These are phyloP conservation scores for Cephus runcator DNA, from an alignment of 2,888 invertebrate species.

Conservation along the genomic window DNA sequence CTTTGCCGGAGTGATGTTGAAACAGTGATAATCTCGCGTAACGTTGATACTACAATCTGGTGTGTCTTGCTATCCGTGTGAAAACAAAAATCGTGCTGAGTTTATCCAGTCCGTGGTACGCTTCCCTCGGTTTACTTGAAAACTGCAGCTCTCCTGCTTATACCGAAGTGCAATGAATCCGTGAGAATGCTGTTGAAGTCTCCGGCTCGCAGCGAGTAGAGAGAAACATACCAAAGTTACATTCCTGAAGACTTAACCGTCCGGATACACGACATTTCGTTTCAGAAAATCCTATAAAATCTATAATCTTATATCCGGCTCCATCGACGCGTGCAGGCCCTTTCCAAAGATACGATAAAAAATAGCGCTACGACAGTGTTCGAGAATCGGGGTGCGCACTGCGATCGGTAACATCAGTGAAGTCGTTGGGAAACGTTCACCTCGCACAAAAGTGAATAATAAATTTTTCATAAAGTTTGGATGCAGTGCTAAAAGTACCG, in stretches of 20 bases:
- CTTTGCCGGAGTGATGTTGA: neutral
- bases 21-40: neutral
- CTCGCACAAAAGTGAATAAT: neutral
- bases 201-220: neutral
- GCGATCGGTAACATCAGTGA: neutral
- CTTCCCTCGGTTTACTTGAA: neutral
- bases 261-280: neutral
- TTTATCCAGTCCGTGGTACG: neutral
- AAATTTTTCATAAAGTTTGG: slow-evolving; percentile 4
- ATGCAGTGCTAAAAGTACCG: slow-evolving; percentile 20
- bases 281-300: neutral
- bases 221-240: neutral
- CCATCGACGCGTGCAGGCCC: neutral
- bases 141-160: neutral
- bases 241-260: neutral
- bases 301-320: neutral
- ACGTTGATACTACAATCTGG: neutral
- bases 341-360: neutral
- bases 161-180: neutral
- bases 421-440: neutral
- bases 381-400: neutral
- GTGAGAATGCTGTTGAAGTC: neutral
- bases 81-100: neutral
- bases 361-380: neutral
- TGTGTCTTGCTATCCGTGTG: neutral